Conservation (phyloP, 2,113 vertebrate species). For the Cnemophilus loriae region DNA sequence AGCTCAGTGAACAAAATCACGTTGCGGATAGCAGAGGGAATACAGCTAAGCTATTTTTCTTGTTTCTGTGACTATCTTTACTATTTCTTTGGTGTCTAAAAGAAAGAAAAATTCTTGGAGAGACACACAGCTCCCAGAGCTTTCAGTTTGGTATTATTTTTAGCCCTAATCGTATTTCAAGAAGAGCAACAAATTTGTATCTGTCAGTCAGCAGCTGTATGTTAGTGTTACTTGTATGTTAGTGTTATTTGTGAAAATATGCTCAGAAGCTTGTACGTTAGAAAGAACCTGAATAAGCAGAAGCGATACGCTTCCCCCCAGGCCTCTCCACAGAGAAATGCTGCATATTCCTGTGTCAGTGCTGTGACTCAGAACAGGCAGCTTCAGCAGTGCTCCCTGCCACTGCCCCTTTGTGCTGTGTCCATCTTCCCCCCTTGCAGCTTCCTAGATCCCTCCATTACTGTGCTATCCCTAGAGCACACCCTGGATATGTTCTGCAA, state of each 20-base stretch:
- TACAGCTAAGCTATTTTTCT: background rate
- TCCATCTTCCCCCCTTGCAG: background rate
- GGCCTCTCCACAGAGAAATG: background rate
- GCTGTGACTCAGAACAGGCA: background rate
- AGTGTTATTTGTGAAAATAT: background rate
- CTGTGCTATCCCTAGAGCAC: background rate
- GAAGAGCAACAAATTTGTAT: background rate
- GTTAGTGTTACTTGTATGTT: background rate
- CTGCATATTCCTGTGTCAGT: background rate
- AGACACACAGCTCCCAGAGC: background rate
- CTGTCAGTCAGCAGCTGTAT: background rate
- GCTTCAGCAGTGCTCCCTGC: background rate
- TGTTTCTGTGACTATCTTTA: background rate
- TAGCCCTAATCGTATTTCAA: background rate
- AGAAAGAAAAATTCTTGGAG: background rate
- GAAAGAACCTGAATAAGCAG: background rate
- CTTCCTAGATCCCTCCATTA: background rate
- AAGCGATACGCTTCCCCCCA: background rate
- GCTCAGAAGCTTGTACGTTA: background rate
- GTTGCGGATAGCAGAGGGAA: background rate
- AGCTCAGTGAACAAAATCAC: background rate
- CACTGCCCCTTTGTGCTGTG: background rate
- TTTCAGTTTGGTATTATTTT: background rate
- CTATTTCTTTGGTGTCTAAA: background rate
- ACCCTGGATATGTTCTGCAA: background rate